Evolutionary conservation across 1,140 invertebrate species (phyloP).

Genomic region (Cyclina sinensis): DNA sequence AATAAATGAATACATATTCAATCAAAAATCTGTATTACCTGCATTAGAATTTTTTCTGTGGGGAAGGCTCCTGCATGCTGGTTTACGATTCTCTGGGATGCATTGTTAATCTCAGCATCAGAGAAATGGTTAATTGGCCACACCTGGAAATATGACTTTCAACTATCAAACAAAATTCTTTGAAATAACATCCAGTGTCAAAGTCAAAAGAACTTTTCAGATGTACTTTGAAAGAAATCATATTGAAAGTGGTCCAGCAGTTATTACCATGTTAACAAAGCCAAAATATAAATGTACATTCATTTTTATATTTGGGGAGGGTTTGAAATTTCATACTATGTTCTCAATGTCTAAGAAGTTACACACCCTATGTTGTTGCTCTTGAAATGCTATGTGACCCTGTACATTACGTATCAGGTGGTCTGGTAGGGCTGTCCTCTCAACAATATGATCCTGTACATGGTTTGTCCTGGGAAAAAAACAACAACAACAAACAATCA

Average conservation of each 20-base stretch:
- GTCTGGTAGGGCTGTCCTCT: conserved; percentile 87
- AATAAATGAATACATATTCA: no score
- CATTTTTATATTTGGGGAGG: no score
- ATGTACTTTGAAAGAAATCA: no score
- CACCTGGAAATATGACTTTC: conserved; percentile 78
- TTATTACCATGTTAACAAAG: no score
- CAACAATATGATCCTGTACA: conserved; percentile 82
- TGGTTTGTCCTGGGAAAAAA: conserved; percentile 78
- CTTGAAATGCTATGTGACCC: conserved; percentile 88
- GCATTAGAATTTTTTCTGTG: conserved; percentile 75
- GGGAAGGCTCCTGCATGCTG: conserved; percentile 75
- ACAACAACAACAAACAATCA: no score
- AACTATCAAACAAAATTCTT: background rate
- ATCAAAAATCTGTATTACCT: conserved; percentile 71
- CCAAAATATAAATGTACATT: no score
- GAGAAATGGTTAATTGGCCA: conserved; percentile 88
- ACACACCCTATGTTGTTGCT: conserved; percentile 85
- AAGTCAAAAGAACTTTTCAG: no score
- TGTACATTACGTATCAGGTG: conserved; percentile 87
- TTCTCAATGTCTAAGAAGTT: no score
- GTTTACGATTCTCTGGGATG: conserved; percentile 84
- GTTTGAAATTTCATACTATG: no score
- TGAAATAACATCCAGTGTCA: background rate
- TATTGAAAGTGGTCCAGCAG: no score
- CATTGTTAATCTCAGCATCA: conserved; percentile 88